Base-by-base conservation (phyloP, 1,140 invertebrate species). In the Nasonia longicornis region DNA sequence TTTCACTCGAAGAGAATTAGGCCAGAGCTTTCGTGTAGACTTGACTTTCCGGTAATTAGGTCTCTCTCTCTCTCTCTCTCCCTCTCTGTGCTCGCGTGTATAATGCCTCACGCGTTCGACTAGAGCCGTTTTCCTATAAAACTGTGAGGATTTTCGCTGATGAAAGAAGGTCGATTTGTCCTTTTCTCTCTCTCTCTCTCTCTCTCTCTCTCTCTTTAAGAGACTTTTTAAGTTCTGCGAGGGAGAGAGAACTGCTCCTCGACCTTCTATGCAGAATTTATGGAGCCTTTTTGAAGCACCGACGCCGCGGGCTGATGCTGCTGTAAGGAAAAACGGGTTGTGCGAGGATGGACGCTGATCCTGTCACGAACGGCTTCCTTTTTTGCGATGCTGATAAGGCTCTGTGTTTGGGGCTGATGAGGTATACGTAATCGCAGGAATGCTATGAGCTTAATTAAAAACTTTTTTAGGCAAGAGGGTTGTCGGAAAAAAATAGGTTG, bases 221-320 rank as follows among this genome's bases (percentile, higher is more conserved):
- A 75, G 52, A 3, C 42, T 64, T 7, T 20, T 42, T 26, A 58
- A 6, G 26, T 42, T 29, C 20, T 10, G 3, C 26, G 31, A 35
- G 31, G 12, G 26, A 8, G 31, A 12, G 42, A 75, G 52, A 12
- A 20, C 58, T 29, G 26, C 75, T 77, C 7, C 75, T 77, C 75
- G 75, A 77, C 75, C 75, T 77, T 77, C 38, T 67, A 77, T 77
- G 31, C 75, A 66, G 58, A 77, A 77, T 77, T 66, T 66, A 77
- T 66, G 75, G 75, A 77, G 63, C 12, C 29, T 67, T 66, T 58
- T 77, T 67, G 58, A 67, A 42, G 75, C 20, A 3, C 22, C 22
- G 22, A 67, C 10, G 64, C 64, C 22, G 64, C 64, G 22, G 52
- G 52, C 52, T 8, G n/a, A 35, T 16, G 58, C 58, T 20, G 3